Evolutionary conservation across 2,113 vertebrate genomes (phyloP).

Genomic region (Suricata suricatta): DNA sequence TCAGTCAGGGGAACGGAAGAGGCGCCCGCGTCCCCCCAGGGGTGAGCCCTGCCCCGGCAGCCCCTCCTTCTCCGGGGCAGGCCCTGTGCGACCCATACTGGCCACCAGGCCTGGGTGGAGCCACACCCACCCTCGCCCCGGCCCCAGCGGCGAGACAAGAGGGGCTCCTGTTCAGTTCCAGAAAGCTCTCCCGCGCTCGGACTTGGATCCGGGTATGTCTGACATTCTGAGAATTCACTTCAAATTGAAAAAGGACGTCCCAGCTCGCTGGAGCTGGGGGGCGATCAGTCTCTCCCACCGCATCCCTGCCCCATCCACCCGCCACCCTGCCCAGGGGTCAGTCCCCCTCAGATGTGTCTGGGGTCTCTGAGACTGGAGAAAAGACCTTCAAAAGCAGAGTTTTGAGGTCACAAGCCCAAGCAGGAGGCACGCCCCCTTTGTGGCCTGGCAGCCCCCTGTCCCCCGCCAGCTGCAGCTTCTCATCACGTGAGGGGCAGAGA

Average conservation of each 20-base stretch:
- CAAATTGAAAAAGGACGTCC: neutral
- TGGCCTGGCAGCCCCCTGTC: neutral
- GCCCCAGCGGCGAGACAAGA: fast-evolving
- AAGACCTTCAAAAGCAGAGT: neutral
- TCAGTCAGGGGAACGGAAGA: neutral
- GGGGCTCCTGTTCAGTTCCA: neutral
- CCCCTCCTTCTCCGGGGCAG: neutral
- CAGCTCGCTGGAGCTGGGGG: neutral
- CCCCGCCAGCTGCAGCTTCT: neutral
- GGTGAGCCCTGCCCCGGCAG: neutral
- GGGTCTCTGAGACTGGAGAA: neutral
- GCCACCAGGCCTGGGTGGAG: fast-evolving
- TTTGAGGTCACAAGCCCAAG: neutral
- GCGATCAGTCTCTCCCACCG: neutral
- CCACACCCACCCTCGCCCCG: too few species aligned
- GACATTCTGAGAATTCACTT: neutral
- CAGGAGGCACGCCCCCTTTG: too few species aligned
- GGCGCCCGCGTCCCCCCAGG: neutral
- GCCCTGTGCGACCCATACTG: neutral
- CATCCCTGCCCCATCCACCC: neutral
- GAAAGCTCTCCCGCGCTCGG: neutral
- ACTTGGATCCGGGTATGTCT: neutral
- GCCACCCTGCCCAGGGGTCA: neutral
- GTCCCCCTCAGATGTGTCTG: neutral
- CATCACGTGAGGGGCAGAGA: neutral